Base-by-base conservation (phyloP, 2,888 invertebrate species). In the Timema cristinae region DNA sequence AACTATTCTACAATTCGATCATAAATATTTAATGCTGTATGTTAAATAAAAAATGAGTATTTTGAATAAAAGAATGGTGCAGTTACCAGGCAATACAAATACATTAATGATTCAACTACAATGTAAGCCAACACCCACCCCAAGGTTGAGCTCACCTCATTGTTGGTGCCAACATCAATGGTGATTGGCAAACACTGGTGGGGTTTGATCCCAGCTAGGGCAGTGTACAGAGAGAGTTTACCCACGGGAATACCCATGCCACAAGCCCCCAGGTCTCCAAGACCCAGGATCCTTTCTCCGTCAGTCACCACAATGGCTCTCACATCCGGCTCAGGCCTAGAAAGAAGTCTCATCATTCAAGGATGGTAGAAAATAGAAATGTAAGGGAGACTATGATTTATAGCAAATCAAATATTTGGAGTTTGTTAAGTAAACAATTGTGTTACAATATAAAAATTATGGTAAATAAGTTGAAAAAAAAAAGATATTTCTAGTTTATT, bases 221-320 rank as follows among this genome's bases (percentile, higher is more conserved):
- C 98, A 0, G 98, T 98, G 83, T 98, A 98, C 56, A 98, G 86
- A 0, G 98, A 91, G 75, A 99, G 86, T 83, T 98, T 98, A 47
- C 98, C 98, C 10, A 98, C 96, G 0, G 98, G 98, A 78, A 99
- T 98, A 73, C 98, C 98, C 97, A 97, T 97, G 48, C 98, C 98
- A 79, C 94, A 94, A 1, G 96, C 95, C 0, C 98, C 98, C 68
- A 98, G 87, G 82, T 98, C 98, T 7, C 98, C 98, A 59, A 98
- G 87, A 76, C 98, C 98, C 76, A 99, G 86, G 81, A 99, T 98
- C 70, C 98, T 88, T 81, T 99, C 98, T 51, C 98, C 98, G 79
- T 98, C 98, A 0, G 98, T 99, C 69, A 98, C 96, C 69, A 94
- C 94, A 79, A 94, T 90, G 11, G 92, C 94, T 72, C 92, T 88